Evolutionary conservation across 2,888 invertebrate genomes (phyloP), one percentile per base, ranked within the genome.

Genomic region (Watsonalla binaria): DNA sequence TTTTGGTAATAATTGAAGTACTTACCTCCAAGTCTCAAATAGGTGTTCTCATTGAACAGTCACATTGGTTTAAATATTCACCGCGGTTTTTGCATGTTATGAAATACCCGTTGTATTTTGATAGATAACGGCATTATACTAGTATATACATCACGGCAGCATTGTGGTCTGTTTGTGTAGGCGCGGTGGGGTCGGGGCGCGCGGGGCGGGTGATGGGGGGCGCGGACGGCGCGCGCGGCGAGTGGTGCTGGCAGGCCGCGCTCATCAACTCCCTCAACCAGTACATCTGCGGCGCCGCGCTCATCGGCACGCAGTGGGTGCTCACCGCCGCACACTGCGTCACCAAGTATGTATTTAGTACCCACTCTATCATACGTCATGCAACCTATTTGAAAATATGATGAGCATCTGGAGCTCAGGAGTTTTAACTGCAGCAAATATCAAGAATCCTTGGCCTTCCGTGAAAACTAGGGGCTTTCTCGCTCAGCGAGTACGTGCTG

Each of bases 181-280:
- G 71, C 80, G 0, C 69, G 76, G 0, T 66, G 74, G 0, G 71
- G 75, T 0, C 78, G 88, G 0, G 74, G 82, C 9, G 82, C 9
- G 68, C 75, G 0, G 92, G 81, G 0, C 84, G 94, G 15, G 97
- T 98, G 57, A 97, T 98, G 61, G 98, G 98, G 9, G 98, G 98
- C 11, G 96, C 95, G 81, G 97, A 98, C 78, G 96, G 97, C 2
- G 95, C 95, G 67, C 95, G 97, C 56, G 97, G 96, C 48, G 97
- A 97, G 91, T 98, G 97, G 97, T 97, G 97, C 84, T 97, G 97
- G 97, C 97, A 97, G 88, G 96, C 96, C 62, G 98, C 98, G 0
- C 92, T 98, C 63, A 97, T 98, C 80, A 98, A 98, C 87, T 96
- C 97, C 0, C 91, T 97, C 55, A 98, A 98, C 89, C 98, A 98